Conservation (phyloP, 37 sponge, comb jelly and placozoan species). For the Crambe crambe region DNA sequence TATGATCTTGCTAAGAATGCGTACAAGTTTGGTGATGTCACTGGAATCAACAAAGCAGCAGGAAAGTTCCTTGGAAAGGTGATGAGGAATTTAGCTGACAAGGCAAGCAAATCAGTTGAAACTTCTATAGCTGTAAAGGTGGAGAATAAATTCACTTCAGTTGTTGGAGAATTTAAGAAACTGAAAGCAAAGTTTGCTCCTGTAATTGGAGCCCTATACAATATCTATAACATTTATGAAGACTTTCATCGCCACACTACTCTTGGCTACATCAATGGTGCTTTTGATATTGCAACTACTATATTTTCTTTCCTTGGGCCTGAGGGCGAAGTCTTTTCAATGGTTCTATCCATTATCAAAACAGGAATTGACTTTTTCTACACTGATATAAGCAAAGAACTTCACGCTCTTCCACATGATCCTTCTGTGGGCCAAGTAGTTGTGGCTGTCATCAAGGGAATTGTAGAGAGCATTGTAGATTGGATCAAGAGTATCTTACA, state of each 20-base stretch:
- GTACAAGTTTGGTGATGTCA: constrained; percentile 1
- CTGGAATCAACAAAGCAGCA: constrained; percentile 10
- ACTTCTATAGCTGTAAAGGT: neutral
- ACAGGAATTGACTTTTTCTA: too few species aligned
- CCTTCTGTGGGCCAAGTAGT: too few species aligned
- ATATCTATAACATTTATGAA: neutral
- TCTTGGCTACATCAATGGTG: constrained; percentile 4
- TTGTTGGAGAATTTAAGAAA: constrained; percentile 6
- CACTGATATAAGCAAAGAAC: too few species aligned
- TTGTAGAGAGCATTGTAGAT: neutral
- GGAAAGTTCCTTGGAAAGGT: constrained; percentile 4
- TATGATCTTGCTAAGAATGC: neutral
- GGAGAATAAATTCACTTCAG: neutral
- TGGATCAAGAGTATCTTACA: neutral
- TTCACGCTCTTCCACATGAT: too few species aligned
- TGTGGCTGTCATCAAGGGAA: too few species aligned
- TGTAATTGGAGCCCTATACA: neutral
- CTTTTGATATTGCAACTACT: neutral
- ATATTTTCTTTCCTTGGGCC: neutral
- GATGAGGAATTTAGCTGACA: neutral
- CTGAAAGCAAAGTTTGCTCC: neutral
- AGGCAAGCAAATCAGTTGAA: neutral
- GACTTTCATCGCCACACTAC: neutral
- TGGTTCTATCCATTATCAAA: too few species aligned
- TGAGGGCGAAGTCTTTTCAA: constrained; percentile 1